A percentile compares a stretch with the other conserved stretches of the same genome.
These are phyloP conservation scores for Heterotis niloticus DNA, from an alignment of 2,113 vertebrate genomes.

Conservation along the genomic window DNA sequence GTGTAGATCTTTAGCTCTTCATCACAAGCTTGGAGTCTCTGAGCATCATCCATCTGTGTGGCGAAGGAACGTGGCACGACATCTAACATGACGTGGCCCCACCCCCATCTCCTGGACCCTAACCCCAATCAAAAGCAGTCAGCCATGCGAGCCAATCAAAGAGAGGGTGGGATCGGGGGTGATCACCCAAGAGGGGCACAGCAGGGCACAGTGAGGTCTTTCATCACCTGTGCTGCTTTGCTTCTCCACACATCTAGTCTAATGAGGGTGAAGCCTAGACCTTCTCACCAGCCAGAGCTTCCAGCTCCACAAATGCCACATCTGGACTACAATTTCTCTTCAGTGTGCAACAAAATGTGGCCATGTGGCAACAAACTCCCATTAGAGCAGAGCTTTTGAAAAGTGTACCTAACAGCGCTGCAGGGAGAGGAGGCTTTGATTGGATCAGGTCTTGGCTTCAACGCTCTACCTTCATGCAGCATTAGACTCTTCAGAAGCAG, in stretches of 20 bases:
- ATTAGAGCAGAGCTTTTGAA: too few species aligned
- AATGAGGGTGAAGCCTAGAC: neutral
- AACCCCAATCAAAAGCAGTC: neutral
- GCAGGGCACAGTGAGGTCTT: neutral
- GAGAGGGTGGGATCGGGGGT: neutral
- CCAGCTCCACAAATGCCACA: neutral
- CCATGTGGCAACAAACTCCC: too few species aligned
- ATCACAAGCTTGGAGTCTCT: too few species aligned
- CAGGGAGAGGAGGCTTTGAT: neutral
- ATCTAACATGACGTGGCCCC: too few species aligned
- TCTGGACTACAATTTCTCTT: too few species aligned
- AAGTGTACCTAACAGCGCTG: too few species aligned
- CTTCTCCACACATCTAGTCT: neutral
- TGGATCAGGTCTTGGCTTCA: constrained; percentile 1
- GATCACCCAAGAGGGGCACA: neutral
- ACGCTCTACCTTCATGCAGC: neutral
- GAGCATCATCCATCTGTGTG: neutral
- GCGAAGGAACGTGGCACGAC: too few species aligned
- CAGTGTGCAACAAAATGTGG: too few species aligned
- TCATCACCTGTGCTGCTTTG: neutral
- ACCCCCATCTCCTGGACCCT: neutral
- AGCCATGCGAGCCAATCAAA: neutral
- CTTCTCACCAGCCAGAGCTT: neutral
- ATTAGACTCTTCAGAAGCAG: constrained; percentile 10
- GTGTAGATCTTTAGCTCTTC: neutral